Base-by-base conservation (phyloP, 2,888 invertebrate genomes). In the Scrobipalpa costella region DNA sequence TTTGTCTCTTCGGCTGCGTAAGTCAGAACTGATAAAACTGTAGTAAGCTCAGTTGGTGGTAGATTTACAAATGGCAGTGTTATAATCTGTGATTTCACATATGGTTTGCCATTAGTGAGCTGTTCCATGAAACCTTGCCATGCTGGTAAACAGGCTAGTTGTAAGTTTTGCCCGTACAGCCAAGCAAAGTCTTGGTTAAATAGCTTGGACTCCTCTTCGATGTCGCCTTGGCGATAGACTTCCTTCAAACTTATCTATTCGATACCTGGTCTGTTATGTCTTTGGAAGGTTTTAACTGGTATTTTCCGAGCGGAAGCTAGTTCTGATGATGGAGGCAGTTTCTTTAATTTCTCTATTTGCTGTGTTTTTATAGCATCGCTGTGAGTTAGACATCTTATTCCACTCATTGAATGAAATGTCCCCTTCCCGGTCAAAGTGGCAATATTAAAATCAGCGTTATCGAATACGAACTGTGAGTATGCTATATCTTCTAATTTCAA, bases 401-500 rank as follows among this genome's bases (percentile, higher is more conserved):
- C 72, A 55, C 75, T 7, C 34, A 34, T 34, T 7, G 34, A 5
- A 34, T 34, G 34, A 34, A 34, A 34, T 5, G 34, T 34, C 75
- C 75, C 67, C 27, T 69, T 63, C 33, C 75, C 75, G 64, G 73
- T 71, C 47, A 75, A 67, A 49, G 73, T 76, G 58, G 64, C 64
- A 27, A 69, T 71, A 66, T 78, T 77, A 66, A 70, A 67, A 69
- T 77, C 77, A 0, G 77, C 75, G 69, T 79, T 79, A 65, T 79
- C 76, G 68, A 61, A 76, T 64, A 78, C 64, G 62, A 73, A 78
- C 69, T 75, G 77, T n/a, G n/a, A n/a, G n/a, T n/a, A n/a, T n/a
- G n/a, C n/a, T n/a, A n/a, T n/a, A n/a, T n/a, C n/a, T n/a, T n/a
- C n/a, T n/a, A n/a, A n/a, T n/a, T n/a, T n/a, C n/a, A n/a, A n/a